Base-by-base conservation (phyloP, 2,888 invertebrate genomes). In the Notodonta ziczac region DNA sequence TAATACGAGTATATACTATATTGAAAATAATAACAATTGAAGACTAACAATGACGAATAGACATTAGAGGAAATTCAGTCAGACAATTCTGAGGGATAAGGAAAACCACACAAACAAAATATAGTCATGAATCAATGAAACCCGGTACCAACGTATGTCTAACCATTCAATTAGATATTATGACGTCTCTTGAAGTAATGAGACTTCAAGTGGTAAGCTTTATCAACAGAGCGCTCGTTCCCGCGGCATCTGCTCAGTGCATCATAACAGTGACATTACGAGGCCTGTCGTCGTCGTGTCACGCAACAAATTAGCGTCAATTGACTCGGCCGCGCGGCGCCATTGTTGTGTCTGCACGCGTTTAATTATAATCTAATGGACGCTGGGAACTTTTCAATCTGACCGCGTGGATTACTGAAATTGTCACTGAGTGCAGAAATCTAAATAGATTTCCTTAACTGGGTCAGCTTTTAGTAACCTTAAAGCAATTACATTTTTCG, bases 241-340 rank as follows among this genome's bases (percentile, higher is more conserved):
- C 54, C 54, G 24, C 16, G 48, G 44, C 52, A 56, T 61, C 54
- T 61, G 57, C 55, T 59, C 59, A 62, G 63, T 59, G 61, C 59
- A 65, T 63, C 57, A 62, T 67, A 62, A 70, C 54, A 63, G 58
- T 24, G 56, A 14, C 57, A 63, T 65, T 61, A 73, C 35, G 59
- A 65, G 57, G 55, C 55, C 52, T 61, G 58, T 62, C 62, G 59
- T 72, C 59, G 58, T 61, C 62, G 59, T 69, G 67, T 67, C 73
- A 68, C 60, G 66, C 70, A 65, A 75, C 65, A 65, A 78, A 81
- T 81, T 78, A 73, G 60, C 54, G 59, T 68, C 77, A 80, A 81
- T 81, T 77, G 74, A 72, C 63, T 55, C 44, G 60, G 63, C 61
- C 60, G 46, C 57, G 77, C 76, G 73, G 74, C 67, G 46, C 65